Percentiles rank a stretch among this genome's conserved stretches.
phyloP scores from a whole-genome alignment of 2,113 vertebrate species.

The Myotis davidii region DNA sequence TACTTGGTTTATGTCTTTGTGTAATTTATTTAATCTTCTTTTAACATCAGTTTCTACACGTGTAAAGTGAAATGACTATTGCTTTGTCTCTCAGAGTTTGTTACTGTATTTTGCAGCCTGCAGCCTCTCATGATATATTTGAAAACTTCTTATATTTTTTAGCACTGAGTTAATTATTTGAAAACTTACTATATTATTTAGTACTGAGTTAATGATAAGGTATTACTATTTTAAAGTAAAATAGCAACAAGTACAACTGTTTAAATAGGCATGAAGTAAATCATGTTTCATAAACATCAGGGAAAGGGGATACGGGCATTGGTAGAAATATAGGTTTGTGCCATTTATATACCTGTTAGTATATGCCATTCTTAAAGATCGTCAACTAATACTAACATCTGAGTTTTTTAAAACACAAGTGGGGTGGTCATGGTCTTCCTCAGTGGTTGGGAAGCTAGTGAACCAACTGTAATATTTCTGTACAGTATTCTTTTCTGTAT shows the following conservation, averaged over 20 bases:
- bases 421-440: not conserved
- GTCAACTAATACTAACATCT: not conserved
- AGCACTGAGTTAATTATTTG: not conserved
- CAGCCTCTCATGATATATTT: not conserved
- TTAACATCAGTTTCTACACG: not conserved
- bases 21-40: not conserved
- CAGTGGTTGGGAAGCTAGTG: not conserved
- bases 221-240: conserved; percentile 45
- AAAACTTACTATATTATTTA: not conserved
- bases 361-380: not conserved
- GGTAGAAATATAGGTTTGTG: not conserved
- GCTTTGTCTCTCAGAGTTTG: not conserved
- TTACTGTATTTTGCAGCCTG: not conserved
- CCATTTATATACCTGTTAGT: not conserved
- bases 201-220: not conserved
- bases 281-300: not conserved
- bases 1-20: conserved; percentile 28
- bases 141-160: conserved; percentile 2
- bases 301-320: not conserved
- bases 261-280: not conserved
- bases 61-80: not conserved
- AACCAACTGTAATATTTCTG: not conserved
- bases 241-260: not conserved
- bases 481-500: not conserved
- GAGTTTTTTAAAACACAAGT: not conserved